Percentiles rank a stretch among this genome's conserved stretches.
phyloP scores from a whole-genome alignment of 1,140 invertebrate genomes.

The Choristoneura fumiferana region DNA sequence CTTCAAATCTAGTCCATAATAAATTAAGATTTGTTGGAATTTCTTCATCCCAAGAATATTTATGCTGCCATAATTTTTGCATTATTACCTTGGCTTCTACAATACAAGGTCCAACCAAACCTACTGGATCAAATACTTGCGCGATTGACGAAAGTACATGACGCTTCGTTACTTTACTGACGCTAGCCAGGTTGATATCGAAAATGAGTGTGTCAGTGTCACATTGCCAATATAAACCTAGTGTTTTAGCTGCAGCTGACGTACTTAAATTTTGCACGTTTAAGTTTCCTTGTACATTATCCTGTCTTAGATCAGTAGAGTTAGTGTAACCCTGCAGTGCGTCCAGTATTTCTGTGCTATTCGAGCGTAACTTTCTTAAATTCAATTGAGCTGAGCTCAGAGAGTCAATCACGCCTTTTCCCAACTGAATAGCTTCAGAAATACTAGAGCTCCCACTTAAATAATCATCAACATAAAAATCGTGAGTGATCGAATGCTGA shows the following conservation, averaged over 20 bases:
- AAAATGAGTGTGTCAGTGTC: conserved; percentile 22
- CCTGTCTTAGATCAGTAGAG: neutral
- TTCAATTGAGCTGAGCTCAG: conserved; percentile 19
- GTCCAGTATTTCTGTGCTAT: neutral
- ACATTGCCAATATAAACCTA: conserved; percentile 28
- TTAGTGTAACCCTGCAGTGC: no score
- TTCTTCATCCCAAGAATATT: conserved; percentile 24
- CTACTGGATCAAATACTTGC: conserved; percentile 32
- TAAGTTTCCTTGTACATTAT: neutral
- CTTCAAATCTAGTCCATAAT: no score
- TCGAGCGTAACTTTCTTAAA: conserved; percentile 22
- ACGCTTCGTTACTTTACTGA: conserved; percentile 23
- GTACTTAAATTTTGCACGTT: conserved; percentile 3
- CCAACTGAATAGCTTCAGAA: no score
- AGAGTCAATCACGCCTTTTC: no score
- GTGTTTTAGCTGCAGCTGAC: conserved; percentile 23
- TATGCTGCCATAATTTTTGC: conserved; percentile 22
- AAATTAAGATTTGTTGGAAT: no score
- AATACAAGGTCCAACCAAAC: conserved; percentile 26
- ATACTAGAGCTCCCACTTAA: no score
- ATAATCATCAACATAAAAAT: no score
- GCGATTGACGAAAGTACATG: conserved; percentile 24
- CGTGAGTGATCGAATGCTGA: no score
- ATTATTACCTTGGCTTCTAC: conserved; percentile 27
- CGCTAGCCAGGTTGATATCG: conserved; percentile 14